Conservation (phyloP, 1,140 invertebrate genomes). For the Dryas iulia region DNA sequence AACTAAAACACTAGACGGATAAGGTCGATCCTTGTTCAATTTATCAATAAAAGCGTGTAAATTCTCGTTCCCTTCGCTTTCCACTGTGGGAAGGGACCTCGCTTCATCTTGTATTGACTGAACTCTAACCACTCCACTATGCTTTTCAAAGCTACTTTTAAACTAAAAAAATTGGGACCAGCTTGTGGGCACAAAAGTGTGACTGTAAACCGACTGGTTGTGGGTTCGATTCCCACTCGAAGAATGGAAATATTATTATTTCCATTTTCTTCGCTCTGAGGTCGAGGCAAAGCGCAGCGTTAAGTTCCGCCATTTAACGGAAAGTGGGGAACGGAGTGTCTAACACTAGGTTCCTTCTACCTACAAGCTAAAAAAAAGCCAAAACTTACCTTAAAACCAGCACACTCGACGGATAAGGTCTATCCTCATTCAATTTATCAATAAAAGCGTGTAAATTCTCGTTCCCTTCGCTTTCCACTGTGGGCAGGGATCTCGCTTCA, state of each 20-base stretch:
- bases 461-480: slow-evolving; percentile 88
- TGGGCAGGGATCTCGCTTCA: slow-evolving; percentile 88
- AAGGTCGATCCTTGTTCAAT: slow-evolving; percentile 92
- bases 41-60: slow-evolving; percentile 91
- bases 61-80: slow-evolving; percentile 87
- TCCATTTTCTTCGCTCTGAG: no score
- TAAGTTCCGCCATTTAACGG: no score
- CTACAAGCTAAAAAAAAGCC: neutral
- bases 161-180: no score
- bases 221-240: no score
- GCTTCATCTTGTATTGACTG: slow-evolving; percentile 82
- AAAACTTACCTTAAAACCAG: slow-evolving; percentile 89
- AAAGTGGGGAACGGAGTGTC: no score
- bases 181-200: no score
- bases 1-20: slow-evolving; percentile 88
- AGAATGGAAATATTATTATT: no score
- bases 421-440: slow-evolving; percentile 90
- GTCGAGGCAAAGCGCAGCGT: no score
- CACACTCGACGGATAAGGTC: slow-evolving; percentile 89
- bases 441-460: slow-evolving; percentile 90
- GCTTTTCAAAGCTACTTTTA: no score
- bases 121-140: no score
- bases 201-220: no score
- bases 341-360: no score
- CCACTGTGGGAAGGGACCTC: slow-evolving; percentile 89